These are phyloP conservation scores for Falco peregrinus DNA, from an alignment of 2,797 vertebrate genomes.

Conservation along the genomic window DNA sequence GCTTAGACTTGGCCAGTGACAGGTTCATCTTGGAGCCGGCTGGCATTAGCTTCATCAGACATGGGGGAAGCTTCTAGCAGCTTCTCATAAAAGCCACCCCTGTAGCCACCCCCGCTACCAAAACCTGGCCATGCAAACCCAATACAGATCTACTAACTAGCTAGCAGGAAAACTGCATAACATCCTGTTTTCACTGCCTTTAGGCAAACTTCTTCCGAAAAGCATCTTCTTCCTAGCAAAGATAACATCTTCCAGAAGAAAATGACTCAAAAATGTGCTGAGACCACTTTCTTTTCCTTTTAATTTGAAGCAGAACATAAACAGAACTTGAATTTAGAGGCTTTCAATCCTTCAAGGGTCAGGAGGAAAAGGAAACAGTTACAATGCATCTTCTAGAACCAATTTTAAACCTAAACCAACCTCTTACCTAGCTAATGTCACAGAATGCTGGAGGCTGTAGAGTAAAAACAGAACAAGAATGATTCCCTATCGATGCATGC, in stretches of 20 bases:
- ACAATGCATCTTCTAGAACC: not conserved
- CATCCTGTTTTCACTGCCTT: not conserved
- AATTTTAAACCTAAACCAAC: not conserved
- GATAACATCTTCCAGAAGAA: not conserved
- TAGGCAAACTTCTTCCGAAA: not conserved
- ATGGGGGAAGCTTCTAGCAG: not conserved
- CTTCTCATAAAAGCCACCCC: not conserved
- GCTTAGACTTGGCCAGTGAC: not conserved
- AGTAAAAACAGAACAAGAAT: not conserved
- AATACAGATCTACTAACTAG: not conserved
- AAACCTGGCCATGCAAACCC: not conserved
- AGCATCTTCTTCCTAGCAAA: not conserved
- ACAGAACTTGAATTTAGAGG: not conserved
- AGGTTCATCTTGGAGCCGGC: fast-evolving
- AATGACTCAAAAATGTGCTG: not conserved
- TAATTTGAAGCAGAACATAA: not conserved
- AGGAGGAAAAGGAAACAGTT: not conserved
- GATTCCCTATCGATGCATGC: not conserved
- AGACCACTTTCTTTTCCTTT: not conserved
- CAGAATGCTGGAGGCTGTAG: not conserved
- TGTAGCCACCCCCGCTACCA: not conserved
- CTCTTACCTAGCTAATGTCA: not conserved
- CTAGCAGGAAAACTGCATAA: not conserved
- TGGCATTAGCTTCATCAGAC: not conserved
- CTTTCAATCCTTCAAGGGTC: not conserved